phyloP scores from a whole-genome alignment of 2,888 invertebrate genomes.

The Julus scandinavius region DNA sequence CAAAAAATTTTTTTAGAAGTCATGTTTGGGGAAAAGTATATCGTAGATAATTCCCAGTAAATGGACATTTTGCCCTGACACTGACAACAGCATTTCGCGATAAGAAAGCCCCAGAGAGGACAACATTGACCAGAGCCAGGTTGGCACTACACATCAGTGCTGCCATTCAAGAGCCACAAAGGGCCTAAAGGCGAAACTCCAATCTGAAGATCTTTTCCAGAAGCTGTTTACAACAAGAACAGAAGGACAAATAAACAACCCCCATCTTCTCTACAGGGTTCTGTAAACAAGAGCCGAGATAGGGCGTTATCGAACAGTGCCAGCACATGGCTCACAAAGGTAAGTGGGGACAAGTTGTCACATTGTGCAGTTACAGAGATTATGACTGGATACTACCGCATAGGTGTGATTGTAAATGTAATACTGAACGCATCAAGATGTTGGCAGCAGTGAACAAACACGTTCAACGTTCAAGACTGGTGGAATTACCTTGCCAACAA shows the following conservation, averaged over 20 bases:
- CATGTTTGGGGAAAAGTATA: background rate
- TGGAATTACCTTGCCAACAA: too few species aligned
- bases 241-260: background rate
- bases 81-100: background rate
- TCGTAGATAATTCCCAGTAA: background rate
- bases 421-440: background rate
- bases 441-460: background rate
- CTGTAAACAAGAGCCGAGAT: background rate
- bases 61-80: background rate
- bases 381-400: background rate
- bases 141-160: background rate
- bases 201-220: background rate
- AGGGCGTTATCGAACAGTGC: background rate
- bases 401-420: background rate
- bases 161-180: background rate
- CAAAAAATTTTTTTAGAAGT: too few species aligned
- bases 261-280: background rate
- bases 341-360: background rate
- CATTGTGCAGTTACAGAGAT: background rate
- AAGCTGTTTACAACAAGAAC: background rate
- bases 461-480: too few species aligned
- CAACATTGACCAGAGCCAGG: background rate
- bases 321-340: background rate
- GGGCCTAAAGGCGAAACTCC: background rate
- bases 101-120: background rate